Percentiles rank a stretch among this genome's conserved stretches.
Evolutionary conservation across 2,113 vertebrate species (phyloP).

Genomic region (Trematocara marginatum): DNA sequence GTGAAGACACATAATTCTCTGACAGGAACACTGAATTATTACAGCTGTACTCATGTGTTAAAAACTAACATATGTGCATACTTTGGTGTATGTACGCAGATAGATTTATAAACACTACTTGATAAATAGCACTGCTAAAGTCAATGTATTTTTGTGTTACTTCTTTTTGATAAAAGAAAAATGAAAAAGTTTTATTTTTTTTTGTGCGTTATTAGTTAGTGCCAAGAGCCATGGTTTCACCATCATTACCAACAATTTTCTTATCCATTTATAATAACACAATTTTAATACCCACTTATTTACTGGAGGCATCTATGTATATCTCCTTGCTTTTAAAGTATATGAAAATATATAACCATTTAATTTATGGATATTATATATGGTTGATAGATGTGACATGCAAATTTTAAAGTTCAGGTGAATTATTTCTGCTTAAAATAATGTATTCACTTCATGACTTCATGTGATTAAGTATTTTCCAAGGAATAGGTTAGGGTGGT

Average conservation of each 20-base stretch:
- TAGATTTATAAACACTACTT: not conserved
- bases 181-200: not conserved
- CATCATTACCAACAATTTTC: not conserved
- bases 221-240: not conserved
- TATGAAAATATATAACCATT: not conserved
- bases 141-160: not conserved
- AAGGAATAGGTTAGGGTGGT: not conserved
- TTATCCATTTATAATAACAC: not conserved
- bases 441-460: not conserved
- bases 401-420: not conserved
- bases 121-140: not conserved
- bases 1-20: not conserved
- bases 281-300: not conserved
- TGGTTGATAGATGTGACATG: not conserved
- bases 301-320: not conserved
- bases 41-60: not conserved
- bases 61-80: not conserved
- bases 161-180: not conserved
- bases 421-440: not conserved
- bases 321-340: not conserved
- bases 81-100: not conserved
- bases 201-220: not conserved
- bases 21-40: not conserved
- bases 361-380: not conserved
- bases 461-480: not conserved